Evolutionary conservation across 2,888 invertebrate species (phyloP).

Genomic region (Allophyes oxyacanthae): DNA sequence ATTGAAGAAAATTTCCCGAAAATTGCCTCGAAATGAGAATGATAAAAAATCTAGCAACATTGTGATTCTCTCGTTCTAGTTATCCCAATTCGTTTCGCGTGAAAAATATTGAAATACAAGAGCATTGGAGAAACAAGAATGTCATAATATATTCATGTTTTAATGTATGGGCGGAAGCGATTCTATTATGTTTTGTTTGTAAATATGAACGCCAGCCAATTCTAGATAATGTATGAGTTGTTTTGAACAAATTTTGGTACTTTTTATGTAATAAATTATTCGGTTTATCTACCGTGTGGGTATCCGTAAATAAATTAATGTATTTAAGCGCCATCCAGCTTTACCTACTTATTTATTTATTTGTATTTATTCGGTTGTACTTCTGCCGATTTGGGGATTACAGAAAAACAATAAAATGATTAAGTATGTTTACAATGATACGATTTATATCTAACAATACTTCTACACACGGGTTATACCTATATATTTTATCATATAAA

Average conservation of each 20-base stretch:
- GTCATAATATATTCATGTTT: slow-evolving; percentile 58
- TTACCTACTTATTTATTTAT: slow-evolving; percentile 16
- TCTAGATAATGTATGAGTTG: slow-evolving; percentile 50
- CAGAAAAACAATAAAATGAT: neutral
- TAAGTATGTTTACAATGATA: no score
- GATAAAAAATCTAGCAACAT: slow-evolving; percentile 59
- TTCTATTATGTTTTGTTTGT: slow-evolving; percentile 47
- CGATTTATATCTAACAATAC: no score
- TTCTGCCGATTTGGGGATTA: neutral
- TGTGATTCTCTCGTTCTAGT: slow-evolving; percentile 68
- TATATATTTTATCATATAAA: no score
- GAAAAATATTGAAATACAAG: slow-evolving; percentile 77
- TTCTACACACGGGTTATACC: no score
- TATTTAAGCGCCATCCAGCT: slow-evolving; percentile 16
- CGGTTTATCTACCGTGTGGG: slow-evolving; percentile 46
- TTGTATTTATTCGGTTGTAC: slow-evolving; percentile 10
- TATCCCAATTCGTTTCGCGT: slow-evolving; percentile 71
- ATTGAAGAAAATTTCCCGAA: slow-evolving; percentile 59
- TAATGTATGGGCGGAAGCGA: slow-evolving; percentile 55
- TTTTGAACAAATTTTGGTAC: slow-evolving; percentile 48
- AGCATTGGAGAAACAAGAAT: slow-evolving; percentile 64
- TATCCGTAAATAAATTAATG: slow-evolving; percentile 36
- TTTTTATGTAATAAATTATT: slow-evolving; percentile 48
- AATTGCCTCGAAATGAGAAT: slow-evolving; percentile 63
- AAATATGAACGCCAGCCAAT: slow-evolving; percentile 49